Conservation (phyloP, 2,888 invertebrate genomes). For the Biston betularia region DNA sequence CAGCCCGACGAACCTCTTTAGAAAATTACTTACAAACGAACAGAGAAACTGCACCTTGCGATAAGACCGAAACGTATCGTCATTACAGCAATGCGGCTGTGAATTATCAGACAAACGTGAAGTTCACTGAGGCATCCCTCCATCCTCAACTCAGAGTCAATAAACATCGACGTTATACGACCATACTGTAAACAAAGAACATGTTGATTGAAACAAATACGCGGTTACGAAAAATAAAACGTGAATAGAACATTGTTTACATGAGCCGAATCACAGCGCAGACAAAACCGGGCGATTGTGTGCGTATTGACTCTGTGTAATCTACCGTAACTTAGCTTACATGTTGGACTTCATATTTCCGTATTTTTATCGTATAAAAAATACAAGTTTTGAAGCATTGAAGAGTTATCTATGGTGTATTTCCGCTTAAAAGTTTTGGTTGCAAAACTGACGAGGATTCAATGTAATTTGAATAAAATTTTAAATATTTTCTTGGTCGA, state of each 20-base stretch:
- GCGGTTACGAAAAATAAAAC: conserved; percentile 19
- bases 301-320: not conserved
- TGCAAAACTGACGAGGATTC: too few relatives aligned
- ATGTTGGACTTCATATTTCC: conserved; percentile 17
- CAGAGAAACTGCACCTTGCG: conserved; percentile 78
- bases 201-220: conserved; percentile 29
- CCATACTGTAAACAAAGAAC: conserved; percentile 17
- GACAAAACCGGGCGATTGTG: conserved; percentile 4
- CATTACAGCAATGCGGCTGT: conserved; percentile 34
- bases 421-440: too few relatives aligned
- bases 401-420: too few relatives aligned
- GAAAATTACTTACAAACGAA: conserved; percentile 80
- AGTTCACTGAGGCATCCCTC: conserved; percentile 15
- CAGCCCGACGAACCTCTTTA: conserved; percentile 62
- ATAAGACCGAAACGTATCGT: conserved; percentile 70
- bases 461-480: too few relatives aligned
- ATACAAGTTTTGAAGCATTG: too few relatives aligned
- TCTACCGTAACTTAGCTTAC: not conserved
- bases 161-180: conserved; percentile 26
- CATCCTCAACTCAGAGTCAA: conserved; percentile 16
- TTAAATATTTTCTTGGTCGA: too few relatives aligned
- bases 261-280: conserved; percentile 36
- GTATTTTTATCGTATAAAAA: conserved; percentile 7
- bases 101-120: conserved; percentile 49
- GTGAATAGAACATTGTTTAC: conserved; percentile 41